These are phyloP conservation scores for Aphis gossypii DNA, from an alignment of 1,140 invertebrate species.

Conservation along the genomic window DNA sequence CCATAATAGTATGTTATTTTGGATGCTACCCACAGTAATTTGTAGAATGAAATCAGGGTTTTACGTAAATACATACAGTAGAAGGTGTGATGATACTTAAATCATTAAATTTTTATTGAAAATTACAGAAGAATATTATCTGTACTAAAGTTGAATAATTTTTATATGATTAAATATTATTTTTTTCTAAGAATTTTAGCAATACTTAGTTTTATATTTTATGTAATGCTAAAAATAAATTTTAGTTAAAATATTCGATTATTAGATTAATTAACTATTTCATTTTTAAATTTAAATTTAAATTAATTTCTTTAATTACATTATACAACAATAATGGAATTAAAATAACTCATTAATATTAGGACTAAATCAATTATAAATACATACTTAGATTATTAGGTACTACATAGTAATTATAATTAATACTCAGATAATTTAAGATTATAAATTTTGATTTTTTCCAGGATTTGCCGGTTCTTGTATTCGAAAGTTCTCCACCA, in stretches of 20 bases:
- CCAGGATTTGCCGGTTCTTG: conserved; percentile 79
- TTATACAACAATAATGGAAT: too few relatives aligned
- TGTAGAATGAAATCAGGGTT: too few relatives aligned
- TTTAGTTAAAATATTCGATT: background rate
- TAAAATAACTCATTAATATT: background rate
- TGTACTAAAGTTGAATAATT: too few relatives aligned
- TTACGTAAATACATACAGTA: too few relatives aligned
- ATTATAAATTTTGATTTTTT: background rate
- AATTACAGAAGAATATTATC: too few relatives aligned
- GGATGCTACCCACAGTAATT: too few relatives aligned
- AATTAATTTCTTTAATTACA: too few relatives aligned
- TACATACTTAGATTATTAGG: background rate
- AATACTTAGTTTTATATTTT: background rate
- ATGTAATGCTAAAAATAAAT: background rate
- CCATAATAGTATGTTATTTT: too few relatives aligned
- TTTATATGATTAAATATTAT: too few relatives aligned
- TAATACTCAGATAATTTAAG: background rate
- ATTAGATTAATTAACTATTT: background rate
- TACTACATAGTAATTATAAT: background rate
- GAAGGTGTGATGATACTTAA: too few relatives aligned
- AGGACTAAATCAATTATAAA: background rate
- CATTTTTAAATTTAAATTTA: background rate
- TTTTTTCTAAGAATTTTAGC: too few relatives aligned
- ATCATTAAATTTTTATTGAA: too few relatives aligned
- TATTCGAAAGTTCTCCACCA: conserved; percentile 85